Conservation (phyloP, 2,797 vertebrate species). For the Gouania willdenowi region DNA sequence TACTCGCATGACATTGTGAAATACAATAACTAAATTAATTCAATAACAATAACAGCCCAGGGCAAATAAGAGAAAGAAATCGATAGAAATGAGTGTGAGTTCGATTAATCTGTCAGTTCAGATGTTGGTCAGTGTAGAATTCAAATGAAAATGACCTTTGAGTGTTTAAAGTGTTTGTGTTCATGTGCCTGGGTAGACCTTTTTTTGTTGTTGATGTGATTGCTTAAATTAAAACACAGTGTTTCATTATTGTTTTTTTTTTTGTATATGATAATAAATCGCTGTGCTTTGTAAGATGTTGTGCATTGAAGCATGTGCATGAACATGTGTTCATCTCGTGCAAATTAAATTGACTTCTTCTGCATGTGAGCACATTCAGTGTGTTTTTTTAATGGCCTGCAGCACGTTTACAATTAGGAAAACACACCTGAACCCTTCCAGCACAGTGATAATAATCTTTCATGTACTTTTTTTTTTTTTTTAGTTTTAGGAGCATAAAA, state of each 20-base stretch:
- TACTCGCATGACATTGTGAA: slow-evolving; percentile 30
- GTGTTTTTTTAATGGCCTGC: slow-evolving; percentile 20
- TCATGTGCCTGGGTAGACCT: no score
- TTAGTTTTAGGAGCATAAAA: slow-evolving; percentile 6
- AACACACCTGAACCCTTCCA: slow-evolving; percentile 52
- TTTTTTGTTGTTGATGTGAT: no score
- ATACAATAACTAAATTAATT: slow-evolving; percentile 34
- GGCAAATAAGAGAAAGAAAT: slow-evolving; percentile 31
- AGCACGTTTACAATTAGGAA: slow-evolving; percentile 29
- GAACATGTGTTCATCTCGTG: slow-evolving; percentile 4
- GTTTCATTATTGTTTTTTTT: neutral
- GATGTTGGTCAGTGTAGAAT: slow-evolving; percentile 16
- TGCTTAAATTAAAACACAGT: no score
- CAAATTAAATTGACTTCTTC: slow-evolving; percentile 14
- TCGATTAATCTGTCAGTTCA: slow-evolving; percentile 33
- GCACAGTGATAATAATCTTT: slow-evolving; percentile 37
- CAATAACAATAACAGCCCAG: neutral
- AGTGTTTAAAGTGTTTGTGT: slow-evolving; percentile 1
- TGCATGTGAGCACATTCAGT: slow-evolving; percentile 5
- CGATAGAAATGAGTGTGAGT: slow-evolving; percentile 12
- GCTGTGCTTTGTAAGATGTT: neutral
- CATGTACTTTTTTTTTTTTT: slow-evolving; percentile 19
- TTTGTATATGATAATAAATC: slow-evolving; percentile 19
- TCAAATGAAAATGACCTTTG: slow-evolving; percentile 16
- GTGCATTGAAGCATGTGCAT: neutral